Evolutionary conservation across 37 sponge, comb jelly and placozoan species (phyloP).

Genomic region (Crambe crambe): DNA sequence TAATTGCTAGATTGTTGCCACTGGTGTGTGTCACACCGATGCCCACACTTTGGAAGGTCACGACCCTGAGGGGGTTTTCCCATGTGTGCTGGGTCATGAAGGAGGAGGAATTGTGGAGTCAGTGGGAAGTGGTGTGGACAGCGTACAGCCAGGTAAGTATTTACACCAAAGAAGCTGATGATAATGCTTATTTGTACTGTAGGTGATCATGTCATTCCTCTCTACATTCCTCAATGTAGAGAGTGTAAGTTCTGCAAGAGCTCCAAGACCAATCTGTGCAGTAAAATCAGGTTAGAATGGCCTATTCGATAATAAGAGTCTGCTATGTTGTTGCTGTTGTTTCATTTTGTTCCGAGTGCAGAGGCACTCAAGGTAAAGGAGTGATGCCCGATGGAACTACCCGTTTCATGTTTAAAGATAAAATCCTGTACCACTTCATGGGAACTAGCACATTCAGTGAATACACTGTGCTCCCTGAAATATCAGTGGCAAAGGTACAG

Average conservation of each 20-base stretch:
- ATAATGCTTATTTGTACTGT: not conserved
- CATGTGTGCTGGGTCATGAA: conserved; percentile 91
- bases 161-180: conserved; percentile 15
- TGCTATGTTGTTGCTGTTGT: not conserved
- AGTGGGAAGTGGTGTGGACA: conserved; percentile 90
- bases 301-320: not conserved
- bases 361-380: conserved; percentile 83
- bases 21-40: conserved; percentile 97
- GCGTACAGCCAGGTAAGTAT: conserved; percentile 73
- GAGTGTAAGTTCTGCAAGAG: conserved; percentile 92
- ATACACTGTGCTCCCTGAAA: conserved; percentile 96
- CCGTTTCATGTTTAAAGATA: conserved; percentile 83
- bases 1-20: conserved; percentile 49
- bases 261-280: conserved; percentile 92
- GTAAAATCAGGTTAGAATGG: conserved; percentile 67
- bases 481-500: conserved; percentile 83
- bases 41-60: conserved; percentile 81
- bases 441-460: conserved; percentile 94
- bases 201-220: conserved; percentile 96
- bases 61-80: conserved; percentile 89
- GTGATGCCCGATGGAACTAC: conserved; percentile 95
- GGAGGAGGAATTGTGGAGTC: conserved; percentile 96
- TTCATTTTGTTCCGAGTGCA: not conserved
- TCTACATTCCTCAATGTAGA: conserved; percentile 95
- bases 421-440: conserved; percentile 90